These are phyloP conservation scores for Drosophila pseudotakahashii DNA, from an alignment of 2,888 invertebrate genomes.

Conservation along the genomic window DNA sequence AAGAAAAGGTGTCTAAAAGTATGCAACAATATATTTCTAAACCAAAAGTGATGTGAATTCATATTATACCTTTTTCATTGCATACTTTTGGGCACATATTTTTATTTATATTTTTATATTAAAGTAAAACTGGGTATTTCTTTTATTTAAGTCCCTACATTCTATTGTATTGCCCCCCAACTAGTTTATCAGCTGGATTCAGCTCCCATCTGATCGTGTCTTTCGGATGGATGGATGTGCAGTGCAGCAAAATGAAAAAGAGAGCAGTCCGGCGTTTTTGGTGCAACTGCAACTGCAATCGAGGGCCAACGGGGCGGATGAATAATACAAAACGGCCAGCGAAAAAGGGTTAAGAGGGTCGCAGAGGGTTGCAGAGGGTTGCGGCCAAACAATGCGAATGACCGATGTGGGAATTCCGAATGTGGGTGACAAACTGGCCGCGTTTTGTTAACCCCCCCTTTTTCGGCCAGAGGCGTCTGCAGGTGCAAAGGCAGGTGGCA, in stretches of 20 bases:
- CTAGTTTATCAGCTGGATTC: too few species aligned
- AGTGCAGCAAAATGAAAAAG: slow-evolving; percentile 3
- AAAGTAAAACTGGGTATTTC: too few species aligned
- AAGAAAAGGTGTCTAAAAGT: too few species aligned
- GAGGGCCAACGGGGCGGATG: slow-evolving; percentile 14
- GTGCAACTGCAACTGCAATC: slow-evolving; percentile 12
- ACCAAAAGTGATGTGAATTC: too few species aligned
- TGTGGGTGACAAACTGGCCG: slow-evolving; percentile 61
- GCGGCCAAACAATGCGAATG: slow-evolving; percentile 37
- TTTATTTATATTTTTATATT: too few species aligned
- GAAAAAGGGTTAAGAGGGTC: not conserved
- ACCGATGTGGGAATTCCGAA: slow-evolving; percentile 38
- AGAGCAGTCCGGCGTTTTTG: slow-evolving; percentile 1
- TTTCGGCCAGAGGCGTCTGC: slow-evolving; percentile 14
- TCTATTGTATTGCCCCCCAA: not conserved
- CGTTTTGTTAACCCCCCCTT: slow-evolving; percentile 36
- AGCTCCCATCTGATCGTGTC: slow-evolving; percentile 10
- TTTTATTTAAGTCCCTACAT: too few species aligned
- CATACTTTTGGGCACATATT: too few species aligned
- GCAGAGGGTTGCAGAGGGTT: slow-evolving; percentile 10
- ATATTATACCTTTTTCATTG: too few species aligned
- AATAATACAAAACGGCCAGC: slow-evolving; percentile 1
- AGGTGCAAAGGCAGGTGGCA: slow-evolving; percentile 30
- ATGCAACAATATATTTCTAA: too few species aligned
- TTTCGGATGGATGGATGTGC: slow-evolving; percentile 13